phyloP scores from a whole-genome alignment of 2,797 vertebrate genomes.

The Emys orbicularis region DNA sequence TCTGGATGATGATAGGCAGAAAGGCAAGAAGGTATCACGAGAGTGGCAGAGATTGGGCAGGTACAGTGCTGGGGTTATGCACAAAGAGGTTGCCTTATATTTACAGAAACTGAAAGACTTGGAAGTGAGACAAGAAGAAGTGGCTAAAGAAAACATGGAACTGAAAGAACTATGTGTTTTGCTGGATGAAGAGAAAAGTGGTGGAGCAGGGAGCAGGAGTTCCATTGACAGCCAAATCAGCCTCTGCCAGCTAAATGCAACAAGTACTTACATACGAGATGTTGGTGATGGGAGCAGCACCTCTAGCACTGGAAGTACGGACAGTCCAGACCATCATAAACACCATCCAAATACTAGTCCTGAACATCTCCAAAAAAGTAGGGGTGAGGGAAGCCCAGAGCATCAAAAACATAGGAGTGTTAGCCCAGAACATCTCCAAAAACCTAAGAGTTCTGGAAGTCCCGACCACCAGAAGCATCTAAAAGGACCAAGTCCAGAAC shows the following conservation, averaged over 20 bases:
- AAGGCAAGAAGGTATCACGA: constrained; percentile 93
- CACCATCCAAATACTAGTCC: constrained; percentile 80
- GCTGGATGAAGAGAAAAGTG: constrained; percentile 92
- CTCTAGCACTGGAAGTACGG: constrained; percentile 93
- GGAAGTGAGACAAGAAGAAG: constrained; percentile 92
- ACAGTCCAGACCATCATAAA: constrained; percentile 92
- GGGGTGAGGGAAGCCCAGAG: constrained; percentile 87
- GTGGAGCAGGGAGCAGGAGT: constrained; percentile 87
- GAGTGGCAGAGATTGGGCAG: constrained; percentile 97
- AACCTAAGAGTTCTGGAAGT: constrained; percentile 87
- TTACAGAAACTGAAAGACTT: constrained; percentile 95
- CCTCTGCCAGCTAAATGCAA: constrained; percentile 84
- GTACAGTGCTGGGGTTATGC: constrained; percentile 92
- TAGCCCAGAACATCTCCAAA: constrained; percentile 91
- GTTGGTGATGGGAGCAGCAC: constrained; percentile 96
- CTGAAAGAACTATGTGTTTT: constrained; percentile 94
- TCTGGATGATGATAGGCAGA: constrained; percentile 96
- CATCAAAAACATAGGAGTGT: constrained; percentile 88
- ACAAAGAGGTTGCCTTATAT: constrained; percentile 94
- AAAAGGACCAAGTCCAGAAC: constrained; percentile 88
- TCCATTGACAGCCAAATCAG: constrained; percentile 94
- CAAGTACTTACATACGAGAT: constrained; percentile 86
- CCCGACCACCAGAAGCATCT: constrained; percentile 87
- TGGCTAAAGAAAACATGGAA: constrained; percentile 94
- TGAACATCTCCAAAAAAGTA: constrained; percentile 87